These are phyloP conservation scores for Glaucopsyche alexis DNA, from an alignment of 2,888 invertebrate species.

Conservation along the genomic window DNA sequence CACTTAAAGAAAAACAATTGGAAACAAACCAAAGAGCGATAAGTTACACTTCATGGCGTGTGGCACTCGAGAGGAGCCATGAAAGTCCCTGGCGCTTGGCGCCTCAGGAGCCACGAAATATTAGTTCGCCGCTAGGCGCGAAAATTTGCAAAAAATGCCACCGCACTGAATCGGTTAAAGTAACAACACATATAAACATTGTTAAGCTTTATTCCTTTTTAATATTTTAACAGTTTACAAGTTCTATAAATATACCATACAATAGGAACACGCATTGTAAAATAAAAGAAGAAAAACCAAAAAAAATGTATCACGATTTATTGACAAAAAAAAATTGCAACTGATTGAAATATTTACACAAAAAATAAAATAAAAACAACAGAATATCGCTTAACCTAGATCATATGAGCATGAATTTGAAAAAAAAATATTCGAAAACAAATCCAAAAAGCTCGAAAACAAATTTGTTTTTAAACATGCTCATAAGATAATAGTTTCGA, in stretches of 20 bases:
- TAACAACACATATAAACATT: slow-evolving; percentile 31
- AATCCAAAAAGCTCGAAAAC: slow-evolving; percentile 15
- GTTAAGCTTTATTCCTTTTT: slow-evolving; percentile 38
- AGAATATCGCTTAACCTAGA: slow-evolving; percentile 40
- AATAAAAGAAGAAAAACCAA: slow-evolving; percentile 44
- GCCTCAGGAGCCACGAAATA: too few relatives aligned
- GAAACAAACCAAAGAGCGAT: too few relatives aligned
- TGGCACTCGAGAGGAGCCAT: too few relatives aligned
- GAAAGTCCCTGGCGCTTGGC: too few relatives aligned
- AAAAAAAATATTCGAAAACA: neutral
- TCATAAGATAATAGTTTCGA: slow-evolving; percentile 31
- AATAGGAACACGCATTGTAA: slow-evolving; percentile 33
- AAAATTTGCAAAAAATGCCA: too few relatives aligned
- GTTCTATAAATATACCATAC: slow-evolving; percentile 30
- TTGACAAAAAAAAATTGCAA: slow-evolving; percentile 52
- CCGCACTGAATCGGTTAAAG: too few relatives aligned
- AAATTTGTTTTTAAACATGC: slow-evolving; percentile 5
- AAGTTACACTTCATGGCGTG: too few relatives aligned
- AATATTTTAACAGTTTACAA: slow-evolving; percentile 36
- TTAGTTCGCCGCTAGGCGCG: too few relatives aligned
- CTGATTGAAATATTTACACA: slow-evolving; percentile 56
- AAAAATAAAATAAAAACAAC: slow-evolving; percentile 40
- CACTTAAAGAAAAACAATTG: too few relatives aligned
- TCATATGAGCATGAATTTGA: slow-evolving; percentile 23
- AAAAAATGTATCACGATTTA: slow-evolving; percentile 57